Conservation (phyloP, 2,113 vertebrate species). For the Sus scrofa region T2T-Sscrofa CM000829.6:45009501-45010000, state of each 20-base stretch:
- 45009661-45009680: background rate
- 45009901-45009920: background rate
- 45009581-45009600: background rate
- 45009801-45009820: background rate
- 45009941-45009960: constrained; percentile 46
- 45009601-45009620: background rate
- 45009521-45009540: constrained; percentile 31
- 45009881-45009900: background rate
- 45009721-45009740: background rate
- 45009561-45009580: constrained; percentile 28
- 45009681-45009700: background rate
- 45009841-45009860: constrained; percentile 6
- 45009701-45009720: constrained; percentile 8
- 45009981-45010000: constrained; percentile 58
- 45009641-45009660: background rate
- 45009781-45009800: background rate
- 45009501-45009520: background rate
- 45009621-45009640: background rate
- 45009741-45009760: background rate
- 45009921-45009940: constrained; percentile 29
- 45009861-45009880: background rate
- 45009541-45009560: background rate
- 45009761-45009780: constrained; percentile 27
- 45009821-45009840: constrained; percentile 31
- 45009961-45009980: constrained; percentile 63